Base-by-base conservation (phyloP, 1,140 invertebrate genomes). In the Coenobita brevimanus region DNA sequence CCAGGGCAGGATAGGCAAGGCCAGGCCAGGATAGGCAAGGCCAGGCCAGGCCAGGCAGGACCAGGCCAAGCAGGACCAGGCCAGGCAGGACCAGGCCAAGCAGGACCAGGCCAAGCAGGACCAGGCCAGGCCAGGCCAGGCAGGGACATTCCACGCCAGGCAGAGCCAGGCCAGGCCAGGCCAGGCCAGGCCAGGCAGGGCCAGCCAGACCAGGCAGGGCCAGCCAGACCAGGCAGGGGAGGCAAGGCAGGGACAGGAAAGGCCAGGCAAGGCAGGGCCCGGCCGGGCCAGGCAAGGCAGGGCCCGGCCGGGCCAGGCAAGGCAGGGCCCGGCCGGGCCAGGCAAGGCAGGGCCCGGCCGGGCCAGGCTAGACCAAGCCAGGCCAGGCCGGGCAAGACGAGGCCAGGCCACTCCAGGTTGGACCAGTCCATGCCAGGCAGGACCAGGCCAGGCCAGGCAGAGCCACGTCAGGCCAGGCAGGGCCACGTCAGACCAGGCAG, bases 401-500 rank as follows among this genome's bases (percentile, higher is more conserved):
- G 50, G 76, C 76, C 80, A 82, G 80, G 80, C 71, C 80, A 82
- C 13, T 13, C 71, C 81, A 80, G 81, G 81, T 75, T 75, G 27
- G 71, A 27, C 71, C 71, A 73, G 71, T 13, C 71, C 71, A 73
- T 13, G 71, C 71, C 71, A 73, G 71, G 71, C n/a, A n/a, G n/a
- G 80, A 54, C 71, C 80, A 82, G 80, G 80, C 71, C 69, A 82
- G 80, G 80, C 76, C 76, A 64, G 76, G 4, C 80, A 43, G 54
- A 54, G 80, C 57, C 38, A 89, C 76, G 90, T 81, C 88, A 91
- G 90, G 90, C 89, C 88, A 91, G 88, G 85, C 85, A 62, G 69
- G 76, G 90, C 90, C 86, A 91, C 84, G 89, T 86, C 86, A 91
- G 85, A 80, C 89, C 69, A 90, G 89, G 90, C 80, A 78, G 90